These are phyloP conservation scores for Barbus barbus DNA, from an alignment of 2,113 vertebrate species.

Conservation along the genomic window DNA sequence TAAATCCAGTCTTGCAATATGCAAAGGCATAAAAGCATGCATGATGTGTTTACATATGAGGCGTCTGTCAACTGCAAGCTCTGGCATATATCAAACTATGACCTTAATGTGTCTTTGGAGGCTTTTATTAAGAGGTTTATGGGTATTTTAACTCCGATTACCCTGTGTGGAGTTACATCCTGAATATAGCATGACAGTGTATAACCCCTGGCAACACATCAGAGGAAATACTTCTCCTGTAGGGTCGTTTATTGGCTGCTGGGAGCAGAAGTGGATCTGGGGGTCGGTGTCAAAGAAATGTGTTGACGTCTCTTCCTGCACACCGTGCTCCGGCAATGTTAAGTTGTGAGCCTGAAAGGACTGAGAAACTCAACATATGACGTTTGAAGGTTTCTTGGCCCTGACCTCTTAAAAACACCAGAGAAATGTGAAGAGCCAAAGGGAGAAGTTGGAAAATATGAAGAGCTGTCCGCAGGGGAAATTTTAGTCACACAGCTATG, in stretches of 20 bases:
- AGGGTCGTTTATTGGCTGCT: neutral
- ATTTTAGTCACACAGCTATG: neutral
- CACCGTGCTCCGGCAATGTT: neutral
- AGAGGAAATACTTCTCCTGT: neutral
- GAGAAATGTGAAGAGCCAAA: neutral
- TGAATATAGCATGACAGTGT: neutral
- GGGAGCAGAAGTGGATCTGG: neutral
- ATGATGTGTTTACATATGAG: constrained; percentile 15
- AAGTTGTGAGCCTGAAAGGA: neutral
- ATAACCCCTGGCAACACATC: neutral
- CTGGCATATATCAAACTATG: constrained; percentile 3
- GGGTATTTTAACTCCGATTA: neutral
- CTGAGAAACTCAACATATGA: neutral
- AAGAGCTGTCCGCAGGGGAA: neutral
- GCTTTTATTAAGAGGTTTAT: neutral
- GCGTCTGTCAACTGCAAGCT: neutral
- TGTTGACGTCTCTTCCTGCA: constrained; percentile 17
- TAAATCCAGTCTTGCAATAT: neutral
- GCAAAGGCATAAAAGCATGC: neutral
- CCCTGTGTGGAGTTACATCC: neutral
- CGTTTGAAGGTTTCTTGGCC: neutral
- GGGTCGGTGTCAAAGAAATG: constrained; percentile 28
- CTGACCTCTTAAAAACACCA: neutral
- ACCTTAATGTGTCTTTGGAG: neutral
- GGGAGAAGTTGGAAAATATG: neutral